These are phyloP conservation scores for Pteropus alecto DNA, from an alignment of 2,113 vertebrate genomes.

Conservation along the genomic window DNA sequence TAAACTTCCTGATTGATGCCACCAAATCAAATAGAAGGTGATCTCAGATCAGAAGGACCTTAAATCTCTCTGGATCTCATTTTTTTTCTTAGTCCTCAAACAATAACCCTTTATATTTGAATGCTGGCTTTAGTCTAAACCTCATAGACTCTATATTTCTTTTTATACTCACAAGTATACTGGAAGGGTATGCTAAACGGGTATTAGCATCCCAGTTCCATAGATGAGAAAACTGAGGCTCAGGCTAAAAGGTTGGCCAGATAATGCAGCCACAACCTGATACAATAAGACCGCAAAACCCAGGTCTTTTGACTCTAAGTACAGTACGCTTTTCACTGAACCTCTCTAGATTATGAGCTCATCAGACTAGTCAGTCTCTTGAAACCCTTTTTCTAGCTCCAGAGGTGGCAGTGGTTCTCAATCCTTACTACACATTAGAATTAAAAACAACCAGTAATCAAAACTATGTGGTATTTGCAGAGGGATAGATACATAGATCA, in stretches of 20 bases:
- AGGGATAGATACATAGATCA: background rate
- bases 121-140: background rate
- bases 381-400: background rate
- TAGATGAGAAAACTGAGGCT: background rate
- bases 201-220: background rate
- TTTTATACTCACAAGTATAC: background rate
- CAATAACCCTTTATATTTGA: constrained; percentile 8
- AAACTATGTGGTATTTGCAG: background rate
- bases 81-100: background rate
- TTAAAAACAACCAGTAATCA: background rate
- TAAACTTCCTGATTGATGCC: background rate
- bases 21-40: background rate
- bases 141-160: background rate
- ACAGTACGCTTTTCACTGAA: background rate
- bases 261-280: background rate
- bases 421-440: background rate
- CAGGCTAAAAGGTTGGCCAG: background rate
- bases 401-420: background rate
- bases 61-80: background rate
- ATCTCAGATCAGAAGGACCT: background rate
- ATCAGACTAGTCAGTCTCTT: background rate
- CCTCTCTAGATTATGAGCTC: background rate
- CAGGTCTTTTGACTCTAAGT: background rate
- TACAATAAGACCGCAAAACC: background rate
- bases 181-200: background rate